Conservation (phyloP, 23 tunicate genomes). For the Styela clava region DNA sequence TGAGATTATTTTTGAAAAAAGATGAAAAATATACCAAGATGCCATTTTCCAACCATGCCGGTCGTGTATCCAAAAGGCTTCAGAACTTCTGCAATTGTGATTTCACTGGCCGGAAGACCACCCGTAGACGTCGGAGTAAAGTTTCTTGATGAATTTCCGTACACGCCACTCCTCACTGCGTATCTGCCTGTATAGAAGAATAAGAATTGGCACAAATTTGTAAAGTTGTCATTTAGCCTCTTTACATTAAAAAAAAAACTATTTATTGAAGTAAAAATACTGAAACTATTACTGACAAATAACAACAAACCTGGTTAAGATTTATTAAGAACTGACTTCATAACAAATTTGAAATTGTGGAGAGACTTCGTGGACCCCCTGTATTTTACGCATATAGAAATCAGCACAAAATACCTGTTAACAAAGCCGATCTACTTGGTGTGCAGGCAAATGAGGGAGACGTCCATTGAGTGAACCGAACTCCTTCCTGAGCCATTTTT, state of each 20-base stretch:
- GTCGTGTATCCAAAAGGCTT: constrained; percentile 49
- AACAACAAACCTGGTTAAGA: too few species aligned
- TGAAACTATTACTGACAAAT: too few species aligned
- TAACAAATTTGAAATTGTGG: too few species aligned
- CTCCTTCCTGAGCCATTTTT: constrained; percentile 56
- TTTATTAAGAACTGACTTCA: too few species aligned
- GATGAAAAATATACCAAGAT: constrained; percentile 45
- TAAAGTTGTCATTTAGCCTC: too few species aligned
- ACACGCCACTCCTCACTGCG: constrained; percentile 64
- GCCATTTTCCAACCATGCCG: constrained; percentile 92
- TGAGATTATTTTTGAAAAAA: too few species aligned
- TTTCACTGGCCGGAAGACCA: constrained; percentile 56
- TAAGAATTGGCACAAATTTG: too few species aligned
- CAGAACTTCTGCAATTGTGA: constrained; percentile 63
- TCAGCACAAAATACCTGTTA: too few species aligned
- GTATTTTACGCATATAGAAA: too few species aligned
- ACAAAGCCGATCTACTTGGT: constrained; percentile 62
- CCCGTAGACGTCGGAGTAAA: constrained; percentile 31
- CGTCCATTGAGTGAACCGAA: constrained; percentile 68
- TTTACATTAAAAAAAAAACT: too few species aligned
- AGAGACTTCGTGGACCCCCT: too few species aligned
- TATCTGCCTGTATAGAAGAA: constrained; percentile 41
- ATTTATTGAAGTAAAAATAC: too few species aligned
- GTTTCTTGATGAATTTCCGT: constrained; percentile 32
- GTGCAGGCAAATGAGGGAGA: constrained; percentile 50